Evolutionary conservation across 2,797 vertebrate genomes (phyloP).

Genomic region (Buphagus erythrorhynchus): DNA sequence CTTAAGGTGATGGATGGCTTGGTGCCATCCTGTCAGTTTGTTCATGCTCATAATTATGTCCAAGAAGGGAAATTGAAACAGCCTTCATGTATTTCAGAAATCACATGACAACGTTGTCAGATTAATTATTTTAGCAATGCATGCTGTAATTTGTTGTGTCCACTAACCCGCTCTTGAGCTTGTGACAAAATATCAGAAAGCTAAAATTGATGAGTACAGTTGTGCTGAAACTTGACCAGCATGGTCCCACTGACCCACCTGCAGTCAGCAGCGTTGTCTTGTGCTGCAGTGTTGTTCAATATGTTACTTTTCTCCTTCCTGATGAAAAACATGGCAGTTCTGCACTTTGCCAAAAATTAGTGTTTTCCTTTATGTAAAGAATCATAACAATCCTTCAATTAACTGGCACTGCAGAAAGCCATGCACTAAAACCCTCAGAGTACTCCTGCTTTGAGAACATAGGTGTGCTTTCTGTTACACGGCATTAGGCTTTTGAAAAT

Average conservation of each 20-base stretch:
- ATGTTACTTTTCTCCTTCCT: neutral
- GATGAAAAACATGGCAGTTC: neutral
- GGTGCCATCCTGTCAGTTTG: neutral
- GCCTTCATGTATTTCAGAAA: neutral
- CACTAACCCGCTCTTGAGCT: neutral
- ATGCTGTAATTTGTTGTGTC: neutral
- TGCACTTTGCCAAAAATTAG: neutral
- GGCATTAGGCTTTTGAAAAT: neutral
- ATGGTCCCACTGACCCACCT: neutral
- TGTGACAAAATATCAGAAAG: neutral
- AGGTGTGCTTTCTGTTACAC: neutral
- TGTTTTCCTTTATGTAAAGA: neutral
- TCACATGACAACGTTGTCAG: fast-evolving
- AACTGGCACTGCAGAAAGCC: neutral
- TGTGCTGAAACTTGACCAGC: neutral
- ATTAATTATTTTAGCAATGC: neutral
- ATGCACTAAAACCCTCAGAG: neutral
- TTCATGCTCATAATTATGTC: neutral
- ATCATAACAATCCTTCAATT: neutral
- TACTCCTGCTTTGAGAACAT: neutral
- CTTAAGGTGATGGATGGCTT: neutral
- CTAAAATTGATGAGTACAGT: neutral
- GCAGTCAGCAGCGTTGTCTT: neutral
- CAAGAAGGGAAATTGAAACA: neutral
- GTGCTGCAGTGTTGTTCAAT: neutral